phyloP scores from a whole-genome alignment of 2,113 vertebrate genomes.

The Equus quagga region DNA sequence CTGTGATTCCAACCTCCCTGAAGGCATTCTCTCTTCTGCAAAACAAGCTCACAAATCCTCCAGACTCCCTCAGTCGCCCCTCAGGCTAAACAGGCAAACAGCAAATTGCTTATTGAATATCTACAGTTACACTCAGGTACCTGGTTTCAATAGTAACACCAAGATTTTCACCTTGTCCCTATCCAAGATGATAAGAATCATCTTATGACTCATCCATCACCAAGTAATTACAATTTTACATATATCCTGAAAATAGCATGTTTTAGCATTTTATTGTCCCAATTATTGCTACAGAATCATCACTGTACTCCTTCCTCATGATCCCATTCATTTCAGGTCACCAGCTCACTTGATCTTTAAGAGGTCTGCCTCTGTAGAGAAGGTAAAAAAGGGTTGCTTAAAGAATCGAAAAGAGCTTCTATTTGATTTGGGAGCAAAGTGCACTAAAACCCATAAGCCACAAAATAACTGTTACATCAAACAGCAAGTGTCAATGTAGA shows the following conservation, averaged over 20 bases:
- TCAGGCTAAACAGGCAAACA: too few species aligned
- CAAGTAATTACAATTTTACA: not conserved
- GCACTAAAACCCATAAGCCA: not conserved
- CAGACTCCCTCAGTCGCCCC: too few species aligned
- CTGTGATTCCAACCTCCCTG: too few species aligned
- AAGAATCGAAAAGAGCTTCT: not conserved
- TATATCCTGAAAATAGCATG: not conserved
- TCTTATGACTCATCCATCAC: not conserved
- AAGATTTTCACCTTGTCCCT: not conserved
- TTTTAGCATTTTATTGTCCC: not conserved
- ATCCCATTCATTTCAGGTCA: not conserved
- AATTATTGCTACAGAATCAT: not conserved
- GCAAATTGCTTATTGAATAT: too few species aligned
- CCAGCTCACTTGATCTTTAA: not conserved
- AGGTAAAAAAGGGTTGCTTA: accelerated
- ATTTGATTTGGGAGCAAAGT: not conserved
- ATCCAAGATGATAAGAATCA: not conserved
- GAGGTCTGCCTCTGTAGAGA: not conserved
- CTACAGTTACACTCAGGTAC: too few species aligned
- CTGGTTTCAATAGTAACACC: not conserved
- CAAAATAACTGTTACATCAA: not conserved
- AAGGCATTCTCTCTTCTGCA: too few species aligned
- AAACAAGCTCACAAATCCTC: too few species aligned
- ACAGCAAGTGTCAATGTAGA: not conserved
- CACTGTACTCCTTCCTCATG: accelerated